Evolutionary conservation across 2,113 vertebrate genomes (phyloP).

Genomic region (Dicaeum eximium): DNA sequence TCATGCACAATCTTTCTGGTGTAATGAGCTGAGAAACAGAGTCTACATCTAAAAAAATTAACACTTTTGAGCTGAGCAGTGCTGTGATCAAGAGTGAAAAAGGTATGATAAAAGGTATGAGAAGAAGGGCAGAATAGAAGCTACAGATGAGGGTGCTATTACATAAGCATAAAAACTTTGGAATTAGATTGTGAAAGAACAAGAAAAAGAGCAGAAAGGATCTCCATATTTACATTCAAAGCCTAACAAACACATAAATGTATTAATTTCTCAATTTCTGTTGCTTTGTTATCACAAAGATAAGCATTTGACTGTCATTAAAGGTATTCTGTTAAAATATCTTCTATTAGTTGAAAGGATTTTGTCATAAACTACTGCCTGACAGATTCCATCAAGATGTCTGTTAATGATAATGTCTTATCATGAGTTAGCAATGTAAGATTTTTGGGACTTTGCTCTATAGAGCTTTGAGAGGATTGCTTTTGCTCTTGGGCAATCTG

Average conservation of each 20-base stretch:
- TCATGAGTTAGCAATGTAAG: not conserved
- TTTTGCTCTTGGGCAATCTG: not conserved
- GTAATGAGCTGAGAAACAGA: not conserved
- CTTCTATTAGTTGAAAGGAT: not conserved
- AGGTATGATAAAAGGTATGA: not conserved
- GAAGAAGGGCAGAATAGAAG: not conserved
- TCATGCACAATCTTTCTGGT: not conserved
- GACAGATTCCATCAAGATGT: not conserved
- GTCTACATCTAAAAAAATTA: not conserved
- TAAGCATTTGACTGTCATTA: not conserved
- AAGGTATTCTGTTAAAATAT: not conserved
- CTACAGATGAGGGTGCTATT: not conserved
- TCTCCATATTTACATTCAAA: not conserved
- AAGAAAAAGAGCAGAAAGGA: not conserved
- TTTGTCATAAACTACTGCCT: not conserved
- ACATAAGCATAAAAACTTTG: not conserved
- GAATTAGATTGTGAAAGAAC: not conserved
- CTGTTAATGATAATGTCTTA: not conserved
- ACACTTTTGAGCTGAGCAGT: not conserved
- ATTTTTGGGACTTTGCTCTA: not conserved
- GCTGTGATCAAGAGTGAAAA: not conserved
- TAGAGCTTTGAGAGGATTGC: not conserved
- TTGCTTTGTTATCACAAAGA: not conserved
- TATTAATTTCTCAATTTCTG: not conserved
- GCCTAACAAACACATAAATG: not conserved